Conservation (phyloP, 2,888 invertebrate species). For the Dicycla oo region DNA sequence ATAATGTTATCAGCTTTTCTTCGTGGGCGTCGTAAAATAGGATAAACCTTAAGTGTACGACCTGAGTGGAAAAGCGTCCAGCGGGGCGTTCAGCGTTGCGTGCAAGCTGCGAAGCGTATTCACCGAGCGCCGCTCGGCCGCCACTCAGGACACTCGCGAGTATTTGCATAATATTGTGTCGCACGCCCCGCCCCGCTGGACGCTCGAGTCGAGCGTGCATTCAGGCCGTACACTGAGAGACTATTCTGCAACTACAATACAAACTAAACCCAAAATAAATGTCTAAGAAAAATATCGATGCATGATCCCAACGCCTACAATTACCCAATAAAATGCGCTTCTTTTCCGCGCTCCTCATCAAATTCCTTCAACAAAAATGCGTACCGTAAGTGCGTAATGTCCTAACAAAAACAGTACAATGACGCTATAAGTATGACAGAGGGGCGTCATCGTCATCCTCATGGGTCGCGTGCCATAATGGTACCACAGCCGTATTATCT, state of each 20-base stretch:
- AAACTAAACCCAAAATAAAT: background rate
- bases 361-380: background rate
- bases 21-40: background rate
- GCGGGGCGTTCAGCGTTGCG: too few species aligned
- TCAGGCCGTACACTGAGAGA: too few species aligned
- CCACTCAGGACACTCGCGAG: too few species aligned
- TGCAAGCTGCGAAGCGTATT: too few species aligned
- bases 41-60: too few species aligned
- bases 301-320: background rate
- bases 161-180: too few species aligned
- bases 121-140: too few species aligned
- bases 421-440: conserved; percentile 40
- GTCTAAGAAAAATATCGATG: too few species aligned
- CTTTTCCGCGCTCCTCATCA: background rate
- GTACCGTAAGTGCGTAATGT: background rate
- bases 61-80: too few species aligned
- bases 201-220: too few species aligned
- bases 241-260: background rate
- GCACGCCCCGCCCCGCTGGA: too few species aligned
- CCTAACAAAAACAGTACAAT: background rate
- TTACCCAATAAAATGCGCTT: background rate
- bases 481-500: conserved; percentile 8
- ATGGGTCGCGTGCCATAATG: conserved; percentile 69
- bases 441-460: conserved; percentile 67
- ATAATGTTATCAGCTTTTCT: background rate